Evolutionary conservation across 2,113 vertebrate species (phyloP).

Genomic region (Halcyon malimbica): DNA sequence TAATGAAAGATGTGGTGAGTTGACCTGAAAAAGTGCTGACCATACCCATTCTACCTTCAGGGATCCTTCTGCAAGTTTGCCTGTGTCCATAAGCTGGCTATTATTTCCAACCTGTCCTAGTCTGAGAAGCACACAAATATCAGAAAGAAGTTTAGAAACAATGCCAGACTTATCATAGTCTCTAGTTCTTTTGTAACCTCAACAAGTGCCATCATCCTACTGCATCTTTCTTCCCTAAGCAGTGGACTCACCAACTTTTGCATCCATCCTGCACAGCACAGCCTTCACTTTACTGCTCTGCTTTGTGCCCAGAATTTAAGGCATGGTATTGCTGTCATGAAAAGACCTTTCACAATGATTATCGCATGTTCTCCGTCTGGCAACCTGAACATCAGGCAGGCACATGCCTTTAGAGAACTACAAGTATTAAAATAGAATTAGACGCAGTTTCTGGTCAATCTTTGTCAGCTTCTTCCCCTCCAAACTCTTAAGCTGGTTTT

Average conservation of each 20-base stretch:
- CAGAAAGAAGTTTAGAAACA: background rate
- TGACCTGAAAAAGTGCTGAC: background rate
- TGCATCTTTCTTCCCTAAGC: background rate
- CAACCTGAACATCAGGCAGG: background rate
- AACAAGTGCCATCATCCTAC: background rate
- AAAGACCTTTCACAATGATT: background rate
- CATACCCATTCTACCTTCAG: background rate
- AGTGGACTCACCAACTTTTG: background rate
- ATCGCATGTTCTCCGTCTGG: background rate
- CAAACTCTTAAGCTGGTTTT: background rate
- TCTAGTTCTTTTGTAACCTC: background rate
- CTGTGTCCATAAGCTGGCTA: background rate
- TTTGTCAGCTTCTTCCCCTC: background rate
- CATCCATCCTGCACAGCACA: rapidly evolving
- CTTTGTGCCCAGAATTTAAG: background rate
- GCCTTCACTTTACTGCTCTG: background rate
- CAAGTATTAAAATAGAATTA: background rate
- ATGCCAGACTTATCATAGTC: background rate
- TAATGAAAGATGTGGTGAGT: background rate
- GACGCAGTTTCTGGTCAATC: background rate
- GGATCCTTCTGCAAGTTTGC: background rate
- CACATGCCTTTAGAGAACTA: background rate
- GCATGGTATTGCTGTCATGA: background rate
- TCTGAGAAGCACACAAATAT: background rate
- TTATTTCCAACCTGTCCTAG: background rate